Evolutionary conservation across 1,140 invertebrate genomes (phyloP).

Genomic region (Dufourea novaeangliae): DNA sequence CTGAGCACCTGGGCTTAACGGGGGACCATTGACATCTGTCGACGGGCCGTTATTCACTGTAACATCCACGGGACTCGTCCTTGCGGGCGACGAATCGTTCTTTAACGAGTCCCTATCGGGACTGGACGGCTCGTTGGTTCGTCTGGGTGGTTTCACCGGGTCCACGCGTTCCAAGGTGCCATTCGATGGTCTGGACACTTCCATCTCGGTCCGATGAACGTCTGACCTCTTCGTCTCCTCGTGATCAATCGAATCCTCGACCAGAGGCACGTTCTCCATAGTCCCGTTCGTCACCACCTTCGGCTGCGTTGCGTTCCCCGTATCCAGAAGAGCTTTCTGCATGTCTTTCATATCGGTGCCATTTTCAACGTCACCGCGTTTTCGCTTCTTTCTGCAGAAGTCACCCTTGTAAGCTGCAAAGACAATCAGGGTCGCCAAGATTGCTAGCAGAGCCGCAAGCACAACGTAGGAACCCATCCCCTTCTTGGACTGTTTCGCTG

Average conservation of each 20-base stretch:
- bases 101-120: conserved; percentile 55
- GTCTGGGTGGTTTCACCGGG: conserved; percentile 75
- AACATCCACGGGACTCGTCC: conserved; percentile 27
- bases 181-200: conserved; percentile 34
- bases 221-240: conserved; percentile 52
- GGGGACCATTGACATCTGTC: conserved; percentile 55
- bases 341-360: conserved; percentile 79
- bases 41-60: conserved; percentile 42
- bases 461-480: conserved; percentile 79
- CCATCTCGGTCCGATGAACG: conserved; percentile 40
- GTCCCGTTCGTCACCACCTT: conserved; percentile 76
- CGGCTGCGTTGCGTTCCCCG: conserved; percentile 59
- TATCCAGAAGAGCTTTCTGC: conserved; percentile 74
- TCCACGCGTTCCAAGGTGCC: conserved; percentile 60
- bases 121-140: conserved; percentile 38
- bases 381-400: conserved; percentile 74
- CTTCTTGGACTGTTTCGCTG: conserved; percentile 72
- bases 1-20: conserved; percentile 76
- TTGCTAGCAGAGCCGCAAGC: conserved; percentile 68
- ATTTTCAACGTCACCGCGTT: conserved; percentile 73
- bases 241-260: conserved; percentile 52
- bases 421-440: conserved; percentile 73
- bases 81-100: conserved; percentile 57
- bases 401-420: conserved; percentile 78
- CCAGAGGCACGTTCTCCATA: conserved; percentile 74